phyloP scores from a whole-genome alignment of 2,888 invertebrate species.

The Eremobia ochroleuca region DNA sequence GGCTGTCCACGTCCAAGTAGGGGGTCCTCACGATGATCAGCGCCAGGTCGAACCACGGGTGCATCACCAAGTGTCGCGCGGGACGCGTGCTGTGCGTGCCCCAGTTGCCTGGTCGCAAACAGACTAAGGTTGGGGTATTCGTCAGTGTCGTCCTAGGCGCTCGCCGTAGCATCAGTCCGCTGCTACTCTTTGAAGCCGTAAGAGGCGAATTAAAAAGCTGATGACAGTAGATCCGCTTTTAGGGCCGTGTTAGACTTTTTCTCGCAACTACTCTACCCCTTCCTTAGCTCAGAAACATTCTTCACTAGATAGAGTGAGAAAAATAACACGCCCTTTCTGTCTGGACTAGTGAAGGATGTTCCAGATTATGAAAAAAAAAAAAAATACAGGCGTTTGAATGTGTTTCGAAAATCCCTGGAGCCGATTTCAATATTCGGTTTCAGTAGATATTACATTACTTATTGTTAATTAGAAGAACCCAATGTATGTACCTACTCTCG shows the following conservation, averaged over 20 bases:
- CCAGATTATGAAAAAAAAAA: not conserved
- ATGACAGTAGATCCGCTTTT: not conserved
- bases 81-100: conserved; percentile 24
- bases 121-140: not conserved
- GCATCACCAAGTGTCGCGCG: conserved; percentile 31
- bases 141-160: not conserved
- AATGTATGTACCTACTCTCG: not conserved
- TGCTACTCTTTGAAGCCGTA: not conserved
- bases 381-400: not conserved
- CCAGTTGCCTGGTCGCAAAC: conserved; percentile 25
- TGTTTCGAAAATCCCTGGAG: not conserved
- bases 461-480: not conserved
- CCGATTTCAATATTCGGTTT: not conserved
- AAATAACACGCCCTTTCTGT: not conserved
- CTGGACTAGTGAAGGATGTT: not conserved
- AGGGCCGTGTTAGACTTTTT: not conserved
- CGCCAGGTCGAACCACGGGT: conserved; percentile 63
- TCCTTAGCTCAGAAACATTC: not conserved
- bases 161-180: not conserved
- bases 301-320: not conserved
- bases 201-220: not conserved
- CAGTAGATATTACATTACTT: too few species aligned
- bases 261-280: not conserved
- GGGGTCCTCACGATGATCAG: conserved; percentile 49
- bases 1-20: conserved; percentile 50